Evolutionary conservation across 1,140 invertebrate genomes (phyloP), one percentile per base, ranked within the genome.

Genomic region (Alviniconcha marisindica): DNA sequence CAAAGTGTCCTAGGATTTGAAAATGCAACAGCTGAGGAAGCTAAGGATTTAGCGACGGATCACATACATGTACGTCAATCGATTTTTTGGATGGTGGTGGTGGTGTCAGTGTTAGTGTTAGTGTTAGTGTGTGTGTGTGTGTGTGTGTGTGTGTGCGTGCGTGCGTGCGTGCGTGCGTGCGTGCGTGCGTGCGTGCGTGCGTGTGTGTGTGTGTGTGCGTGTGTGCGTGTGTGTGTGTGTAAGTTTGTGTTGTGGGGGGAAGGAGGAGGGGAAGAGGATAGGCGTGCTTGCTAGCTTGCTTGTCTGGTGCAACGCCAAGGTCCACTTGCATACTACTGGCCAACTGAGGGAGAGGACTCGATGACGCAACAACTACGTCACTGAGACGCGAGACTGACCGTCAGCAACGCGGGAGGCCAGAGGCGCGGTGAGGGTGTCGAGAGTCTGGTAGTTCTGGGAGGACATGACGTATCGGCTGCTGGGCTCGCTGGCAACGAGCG

Each of bases 401-500:
- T 88, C 85, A 73, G 86, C 87, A 38, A 86, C 82, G 69, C 85
- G 77, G 18, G 86, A 81, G 7, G 88, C 85, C 5, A 91, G 48
- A 4, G 84, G 21, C 33, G 79, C 84, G 5, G 85, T 81, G 15
- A 91, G 83, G 76, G 80, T 80, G 56, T 83, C 63, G 21, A 89
- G 77, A 48, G 89, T 85, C 40, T 87, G 87, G 81, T 87, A 91
- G 69, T 87, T 88, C 28, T 88, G 85, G 15, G 89, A 80, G 5
- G 76, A 84, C 60, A 89, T 86, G 48, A 89, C 51, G 74, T 90
- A 89, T 63, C 88, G 66, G 5, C 74, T 63, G 69, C 86, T 78
- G 42, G 90, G 90, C 42, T 89, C 85, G 73, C 88, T 90, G 44
- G 88, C 79, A 18, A 91, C 83, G 12, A 42, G 63, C 24, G 84